A percentile compares a stretch with the other conserved stretches of the same genome.
Evolutionary conservation across 2,797 vertebrate genomes (phyloP).

Genomic region (Varecia variegata): DNA sequence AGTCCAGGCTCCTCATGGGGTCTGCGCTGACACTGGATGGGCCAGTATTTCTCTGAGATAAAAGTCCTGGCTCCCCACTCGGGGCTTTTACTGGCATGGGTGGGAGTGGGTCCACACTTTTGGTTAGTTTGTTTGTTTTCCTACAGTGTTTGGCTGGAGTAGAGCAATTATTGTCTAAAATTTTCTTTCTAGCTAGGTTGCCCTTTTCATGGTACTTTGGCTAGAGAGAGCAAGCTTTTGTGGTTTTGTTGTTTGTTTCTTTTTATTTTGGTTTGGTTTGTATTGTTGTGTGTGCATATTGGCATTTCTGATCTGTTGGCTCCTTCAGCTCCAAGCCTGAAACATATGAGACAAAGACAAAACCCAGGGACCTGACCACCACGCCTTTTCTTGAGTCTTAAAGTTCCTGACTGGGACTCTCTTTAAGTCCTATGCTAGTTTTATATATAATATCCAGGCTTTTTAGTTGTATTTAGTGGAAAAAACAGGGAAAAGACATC

Average conservation of each 20-base stretch:
- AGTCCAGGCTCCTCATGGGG: background rate
- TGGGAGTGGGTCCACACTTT: fast-evolving
- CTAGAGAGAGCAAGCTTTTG: background rate
- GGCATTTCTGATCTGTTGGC: background rate
- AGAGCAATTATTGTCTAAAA: background rate
- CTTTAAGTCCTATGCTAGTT: background rate
- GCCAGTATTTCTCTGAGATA: background rate
- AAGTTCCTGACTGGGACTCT: background rate
- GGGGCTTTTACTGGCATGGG: background rate
- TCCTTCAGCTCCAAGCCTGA: background rate
- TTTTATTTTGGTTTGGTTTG: background rate
- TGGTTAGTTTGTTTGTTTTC: background rate
- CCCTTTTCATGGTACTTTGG: background rate
- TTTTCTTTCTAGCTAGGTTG: background rate
- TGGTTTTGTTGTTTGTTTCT: background rate
- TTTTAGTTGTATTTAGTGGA: background rate
- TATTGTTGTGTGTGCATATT: background rate
- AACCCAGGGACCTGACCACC: background rate
- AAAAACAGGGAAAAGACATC: background rate
- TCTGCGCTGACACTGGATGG: background rate
- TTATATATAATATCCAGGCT: background rate
- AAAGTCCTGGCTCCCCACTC: background rate
- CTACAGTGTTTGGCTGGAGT: background rate
- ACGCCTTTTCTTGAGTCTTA: background rate
- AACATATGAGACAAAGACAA: background rate